These are phyloP conservation scores for Barypeithes pellucidus DNA, from an alignment of 2,888 invertebrate species.

Conservation along the genomic window DNA sequence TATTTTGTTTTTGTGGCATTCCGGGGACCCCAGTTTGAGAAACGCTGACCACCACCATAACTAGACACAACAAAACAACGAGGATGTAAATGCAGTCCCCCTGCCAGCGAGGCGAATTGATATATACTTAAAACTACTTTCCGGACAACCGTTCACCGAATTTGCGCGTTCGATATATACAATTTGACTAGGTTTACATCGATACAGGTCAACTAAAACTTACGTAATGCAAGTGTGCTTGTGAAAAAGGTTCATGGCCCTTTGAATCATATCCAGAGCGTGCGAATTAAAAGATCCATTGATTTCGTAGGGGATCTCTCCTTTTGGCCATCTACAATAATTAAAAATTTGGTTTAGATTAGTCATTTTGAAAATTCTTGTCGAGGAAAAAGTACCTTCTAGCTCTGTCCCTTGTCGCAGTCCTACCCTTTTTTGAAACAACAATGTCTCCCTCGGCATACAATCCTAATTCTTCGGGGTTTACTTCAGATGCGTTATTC, in stretches of 20 bases:
- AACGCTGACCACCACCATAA: no score
- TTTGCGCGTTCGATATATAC: no score
- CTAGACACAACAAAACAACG: not conserved
- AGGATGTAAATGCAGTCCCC: not conserved
- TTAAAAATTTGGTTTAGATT: not conserved
- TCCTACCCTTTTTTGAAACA: slow-evolving; percentile 70
- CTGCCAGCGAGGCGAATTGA: not conserved
- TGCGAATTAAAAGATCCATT: slow-evolving; percentile 77
- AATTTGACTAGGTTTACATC: not conserved
- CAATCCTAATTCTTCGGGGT: slow-evolving; percentile 86
- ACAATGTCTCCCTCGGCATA: slow-evolving; percentile 84
- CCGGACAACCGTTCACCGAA: not conserved
- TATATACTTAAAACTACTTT: not conserved
- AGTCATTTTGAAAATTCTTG: not conserved
- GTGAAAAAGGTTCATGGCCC: slow-evolving; percentile 84
- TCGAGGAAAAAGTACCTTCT: slow-evolving; percentile 48
- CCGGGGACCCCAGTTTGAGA: no score
- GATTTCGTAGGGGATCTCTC: slow-evolving; percentile 81
- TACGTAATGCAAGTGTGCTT: slow-evolving; percentile 81
- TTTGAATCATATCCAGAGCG: slow-evolving; percentile 77
- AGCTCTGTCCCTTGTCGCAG: slow-evolving; percentile 56
- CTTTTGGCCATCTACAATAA: slow-evolving; percentile 70
- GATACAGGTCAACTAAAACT: slow-evolving; percentile 37
- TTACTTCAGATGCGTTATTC: slow-evolving; percentile 75
- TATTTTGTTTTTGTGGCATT: no score